Evolutionary conservation across 2,888 invertebrate genomes (phyloP).

Genomic region (Heterodera filipjevi): DNA sequence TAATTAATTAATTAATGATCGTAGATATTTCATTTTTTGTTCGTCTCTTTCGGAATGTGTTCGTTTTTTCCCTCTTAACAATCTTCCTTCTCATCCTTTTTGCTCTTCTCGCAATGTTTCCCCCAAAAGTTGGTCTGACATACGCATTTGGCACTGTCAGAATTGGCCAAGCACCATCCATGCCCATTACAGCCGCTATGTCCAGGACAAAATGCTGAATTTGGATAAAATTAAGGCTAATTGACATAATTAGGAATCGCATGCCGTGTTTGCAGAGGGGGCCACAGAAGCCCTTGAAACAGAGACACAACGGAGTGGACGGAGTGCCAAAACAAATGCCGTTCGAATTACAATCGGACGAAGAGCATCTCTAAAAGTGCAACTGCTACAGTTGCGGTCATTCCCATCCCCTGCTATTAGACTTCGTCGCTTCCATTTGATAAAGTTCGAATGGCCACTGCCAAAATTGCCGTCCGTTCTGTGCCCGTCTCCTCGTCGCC

Average conservation of each 20-base stretch:
- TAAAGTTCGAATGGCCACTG: slow-evolving; percentile 9
- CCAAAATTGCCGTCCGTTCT: not conserved
- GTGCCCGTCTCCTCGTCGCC: not conserved
- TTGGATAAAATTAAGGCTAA: not conserved
- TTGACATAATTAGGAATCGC: not conserved
- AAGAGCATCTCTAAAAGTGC: not conserved
- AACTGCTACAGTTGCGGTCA: not conserved
- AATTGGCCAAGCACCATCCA: slow-evolving; percentile 26
- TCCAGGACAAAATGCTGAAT: slow-evolving; percentile 10
- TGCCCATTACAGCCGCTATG: slow-evolving; percentile 16
- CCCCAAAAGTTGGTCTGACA: slow-evolving; percentile 2
- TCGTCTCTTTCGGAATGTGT: not conserved
- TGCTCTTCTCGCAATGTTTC: slow-evolving; percentile 2
- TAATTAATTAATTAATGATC: not conserved
- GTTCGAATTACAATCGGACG: slow-evolving; percentile 14
- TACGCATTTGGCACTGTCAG: not conserved
- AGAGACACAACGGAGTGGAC: slow-evolving; percentile 4
- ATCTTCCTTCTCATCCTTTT: not conserved
- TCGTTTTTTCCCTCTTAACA: not conserved
- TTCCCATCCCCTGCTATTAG: not conserved
- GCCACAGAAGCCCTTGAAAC: slow-evolving; percentile 19
- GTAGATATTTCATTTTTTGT: not conserved
- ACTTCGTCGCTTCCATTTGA: slow-evolving; percentile 6
- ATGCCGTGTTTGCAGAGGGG: slow-evolving; percentile 10
- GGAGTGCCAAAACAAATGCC: slow-evolving; percentile 21